Conservation (phyloP, 2,797 vertebrate species). For the Melanotaenia parkinsoni region DNA sequence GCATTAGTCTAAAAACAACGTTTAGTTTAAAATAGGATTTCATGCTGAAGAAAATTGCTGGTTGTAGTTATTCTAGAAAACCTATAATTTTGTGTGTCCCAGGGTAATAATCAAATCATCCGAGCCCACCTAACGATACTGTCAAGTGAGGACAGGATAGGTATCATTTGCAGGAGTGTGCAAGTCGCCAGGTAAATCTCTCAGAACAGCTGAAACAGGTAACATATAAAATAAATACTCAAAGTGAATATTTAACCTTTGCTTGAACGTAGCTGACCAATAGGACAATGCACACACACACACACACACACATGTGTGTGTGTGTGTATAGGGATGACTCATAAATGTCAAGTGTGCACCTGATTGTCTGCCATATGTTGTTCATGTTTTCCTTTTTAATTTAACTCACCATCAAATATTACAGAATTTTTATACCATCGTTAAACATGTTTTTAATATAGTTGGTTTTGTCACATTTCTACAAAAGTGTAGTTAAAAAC, state of each 20-base stretch:
- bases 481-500: no score
- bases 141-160: slow-evolving; percentile 11
- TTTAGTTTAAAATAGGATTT: background rate
- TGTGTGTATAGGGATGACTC: no score
- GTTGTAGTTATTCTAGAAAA: slow-evolving; percentile 21
- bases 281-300: background rate
- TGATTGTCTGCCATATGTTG: no score
- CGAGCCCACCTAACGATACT: slow-evolving; percentile 8
- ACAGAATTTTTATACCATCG: no score
- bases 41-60: slow-evolving; percentile 2
- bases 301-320: no score
- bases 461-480: no score
- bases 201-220: slow-evolving; percentile 6
- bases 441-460: no score
- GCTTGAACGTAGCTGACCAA: background rate
- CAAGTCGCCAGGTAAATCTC: slow-evolving; percentile 20
- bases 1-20: slow-evolving; percentile 6
- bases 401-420: no score
- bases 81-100: slow-evolving; percentile 17
- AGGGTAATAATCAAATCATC: slow-evolving; percentile 27
- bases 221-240: background rate
- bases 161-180: slow-evolving; percentile 11
- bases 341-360: no score
- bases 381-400: no score
- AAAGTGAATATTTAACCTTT: slow-evolving; percentile 2